Evolutionary conservation across 2,113 vertebrate species (phyloP).

Genomic region (Riparia riparia): DNA sequence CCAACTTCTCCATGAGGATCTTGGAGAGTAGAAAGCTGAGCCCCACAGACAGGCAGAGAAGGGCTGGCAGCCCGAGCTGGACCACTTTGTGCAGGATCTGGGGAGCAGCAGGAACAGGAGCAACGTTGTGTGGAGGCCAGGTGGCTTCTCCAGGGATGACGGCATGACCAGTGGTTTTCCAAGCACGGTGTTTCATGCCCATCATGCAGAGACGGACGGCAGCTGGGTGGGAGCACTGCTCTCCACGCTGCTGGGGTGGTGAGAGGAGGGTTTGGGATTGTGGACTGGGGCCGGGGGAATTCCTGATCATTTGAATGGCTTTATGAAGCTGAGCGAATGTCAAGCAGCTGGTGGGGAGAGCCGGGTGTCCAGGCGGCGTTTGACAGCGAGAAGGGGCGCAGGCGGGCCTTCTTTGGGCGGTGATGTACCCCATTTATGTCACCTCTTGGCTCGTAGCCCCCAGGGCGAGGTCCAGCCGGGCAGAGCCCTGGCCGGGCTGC

Average conservation of each 20-base stretch:
- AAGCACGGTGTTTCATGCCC: rapidly evolving
- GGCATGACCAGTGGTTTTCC: neutral
- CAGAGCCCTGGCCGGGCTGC: neutral
- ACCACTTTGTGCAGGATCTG: neutral
- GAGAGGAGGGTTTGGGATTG: neutral
- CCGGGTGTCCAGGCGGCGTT: neutral
- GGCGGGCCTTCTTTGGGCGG: rapidly evolving
- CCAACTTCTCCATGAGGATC: neutral
- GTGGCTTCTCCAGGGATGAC: neutral
- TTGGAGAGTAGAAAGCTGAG: neutral
- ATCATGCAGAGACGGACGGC: rapidly evolving
- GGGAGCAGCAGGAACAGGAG: neutral
- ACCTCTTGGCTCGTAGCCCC: neutral
- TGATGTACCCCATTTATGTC: neutral
- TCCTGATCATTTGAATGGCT: neutral
- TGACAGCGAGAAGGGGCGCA: neutral
- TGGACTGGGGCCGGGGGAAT: rapidly evolving
- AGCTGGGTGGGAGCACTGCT: rapidly evolving
- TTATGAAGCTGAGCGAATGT: neutral
- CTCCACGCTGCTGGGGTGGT: neutral
- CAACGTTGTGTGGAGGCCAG: neutral
- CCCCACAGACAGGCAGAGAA: neutral
- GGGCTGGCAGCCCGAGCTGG: neutral
- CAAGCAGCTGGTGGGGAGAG: neutral
- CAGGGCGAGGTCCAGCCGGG: neutral